Base-by-base conservation (phyloP, 2,888 invertebrate genomes). In the Calameuta idolon region DNA sequence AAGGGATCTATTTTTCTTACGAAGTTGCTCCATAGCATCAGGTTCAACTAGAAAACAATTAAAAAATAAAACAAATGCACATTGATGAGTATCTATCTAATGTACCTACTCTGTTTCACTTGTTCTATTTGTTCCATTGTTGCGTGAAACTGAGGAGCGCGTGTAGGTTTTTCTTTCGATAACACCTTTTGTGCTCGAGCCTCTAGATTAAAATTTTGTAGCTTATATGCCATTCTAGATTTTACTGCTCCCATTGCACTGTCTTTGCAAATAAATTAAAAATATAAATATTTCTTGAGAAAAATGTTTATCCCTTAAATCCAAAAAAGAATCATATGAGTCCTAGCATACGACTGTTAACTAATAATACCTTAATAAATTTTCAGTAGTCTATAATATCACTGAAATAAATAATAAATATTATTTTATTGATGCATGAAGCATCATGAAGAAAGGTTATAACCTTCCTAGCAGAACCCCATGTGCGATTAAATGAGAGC, bases 171-270 rank as follows among this genome's bases (percentile, higher is more conserved):
- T 73, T 95, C 94, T 88, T 93, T 93, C 0, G 94, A 93, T 83
- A 97, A 94, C 33, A 95, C 91, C 85, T 94, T 94, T 85, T 95
- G 95, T 35, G 96, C 96, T 81, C 97, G 94, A 90, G 94, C 95
- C 89, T 96, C 97, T 3, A 96, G 93, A 91, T 97, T 97, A 85
- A 95, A 96, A 35, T 94, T 94, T 89, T 94, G 94, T 30, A 93
- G 81, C 31, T 95, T 95, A 80, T 94, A 92, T 34, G 93, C 91
- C 75, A 95, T 91, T 84, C 92, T 91, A 1, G 96, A 94, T 83
- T 94, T 92, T 85, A 94, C 93, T 91, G 94, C 94, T 85, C 96
- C 96, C 96, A 96, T 96, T 89, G 78, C 89, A 79, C 78, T 81
- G 76, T 1, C 34, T 12, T 75, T 79, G 77, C 78, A 76, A 78